A percentile compares a stretch with the other conserved stretches of the same genome.
Conservation (phyloP, 2,888 invertebrate genomes). For the Physocephala rufipes region DNA sequence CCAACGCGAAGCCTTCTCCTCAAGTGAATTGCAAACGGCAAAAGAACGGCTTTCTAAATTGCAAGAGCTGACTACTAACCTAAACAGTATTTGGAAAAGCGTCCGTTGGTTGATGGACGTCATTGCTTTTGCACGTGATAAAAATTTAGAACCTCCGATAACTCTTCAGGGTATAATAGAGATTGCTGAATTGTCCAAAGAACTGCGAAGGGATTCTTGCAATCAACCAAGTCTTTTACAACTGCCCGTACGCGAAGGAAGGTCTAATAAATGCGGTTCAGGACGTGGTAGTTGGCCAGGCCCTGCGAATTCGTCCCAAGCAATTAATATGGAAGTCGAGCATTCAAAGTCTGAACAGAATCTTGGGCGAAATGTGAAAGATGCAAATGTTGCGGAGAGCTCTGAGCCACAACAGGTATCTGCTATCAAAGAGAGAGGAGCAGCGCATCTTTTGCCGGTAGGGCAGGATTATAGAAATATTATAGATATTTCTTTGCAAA, state of each 20-base stretch:
- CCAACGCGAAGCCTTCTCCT: constrained; percentile 94
- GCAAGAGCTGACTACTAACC: constrained; percentile 83
- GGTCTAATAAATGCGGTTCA: constrained; percentile 78
- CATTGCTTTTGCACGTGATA: constrained; percentile 91
- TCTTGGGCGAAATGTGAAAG: constrained; percentile 56
- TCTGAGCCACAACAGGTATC: background rate
- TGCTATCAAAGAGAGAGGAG: constrained; percentile 13
- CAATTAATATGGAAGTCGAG: constrained; percentile 67
- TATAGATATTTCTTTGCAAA: constrained; percentile 66
- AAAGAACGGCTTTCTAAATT: constrained; percentile 85
- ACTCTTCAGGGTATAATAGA: constrained; percentile 63
- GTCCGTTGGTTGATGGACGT: constrained; percentile 97
- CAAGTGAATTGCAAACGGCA: constrained; percentile 84
- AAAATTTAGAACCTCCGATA: constrained; percentile 66
- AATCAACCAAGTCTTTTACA: constrained; percentile 61
- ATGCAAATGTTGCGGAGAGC: background rate
- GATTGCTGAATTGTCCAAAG: constrained; percentile 53
- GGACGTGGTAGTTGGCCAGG: constrained; percentile 89
- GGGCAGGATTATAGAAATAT: constrained; percentile 41
- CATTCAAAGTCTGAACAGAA: constrained; percentile 87
- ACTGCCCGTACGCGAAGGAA: constrained; percentile 71
- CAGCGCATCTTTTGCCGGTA: constrained; percentile 51
- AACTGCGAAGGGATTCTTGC: constrained; percentile 32
- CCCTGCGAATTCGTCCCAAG: constrained; percentile 66
- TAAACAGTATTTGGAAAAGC: constrained; percentile 92